Evolutionary conservation across 1,140 invertebrate species (phyloP).

Genomic region (Zaprionus vittiger): DNA sequence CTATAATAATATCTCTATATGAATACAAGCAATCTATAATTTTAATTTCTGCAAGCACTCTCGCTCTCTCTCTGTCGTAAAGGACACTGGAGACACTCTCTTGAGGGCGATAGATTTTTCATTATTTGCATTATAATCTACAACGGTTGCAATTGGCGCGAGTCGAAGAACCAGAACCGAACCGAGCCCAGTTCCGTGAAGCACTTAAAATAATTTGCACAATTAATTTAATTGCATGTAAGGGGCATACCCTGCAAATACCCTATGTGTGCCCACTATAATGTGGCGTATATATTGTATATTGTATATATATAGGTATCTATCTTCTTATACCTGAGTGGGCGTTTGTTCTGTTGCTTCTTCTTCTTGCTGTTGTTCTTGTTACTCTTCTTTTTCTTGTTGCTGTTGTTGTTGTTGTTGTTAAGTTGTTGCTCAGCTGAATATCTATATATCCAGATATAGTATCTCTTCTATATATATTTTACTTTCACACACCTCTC

Average conservation of each 20-base stretch:
- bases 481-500: slow-evolving; percentile 8
- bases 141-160: background rate
- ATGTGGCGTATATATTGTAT: background rate
- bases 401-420: slow-evolving; percentile 2
- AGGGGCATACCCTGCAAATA: background rate
- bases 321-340: slow-evolving; percentile 6
- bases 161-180: background rate
- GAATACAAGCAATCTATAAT: too few species aligned
- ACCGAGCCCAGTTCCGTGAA: background rate
- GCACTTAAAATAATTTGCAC: slow-evolving; percentile 9
- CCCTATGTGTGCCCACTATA: background rate
- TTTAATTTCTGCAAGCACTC: too few species aligned
- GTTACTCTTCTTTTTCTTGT: background rate
- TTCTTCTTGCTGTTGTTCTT: background rate
- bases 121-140: background rate
- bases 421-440: slow-evolving; percentile 13
- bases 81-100: too few species aligned
- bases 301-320: background rate
- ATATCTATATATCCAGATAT: slow-evolving; percentile 12
- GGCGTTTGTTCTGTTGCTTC: background rate
- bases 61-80: too few species aligned
- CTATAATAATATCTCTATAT: too few species aligned
- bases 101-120: background rate
- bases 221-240: slow-evolving; percentile 4
- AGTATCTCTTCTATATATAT: slow-evolving; percentile 29